Evolutionary conservation across 2,888 invertebrate species (phyloP).

Genomic region (Mythimna pallens): DNA sequence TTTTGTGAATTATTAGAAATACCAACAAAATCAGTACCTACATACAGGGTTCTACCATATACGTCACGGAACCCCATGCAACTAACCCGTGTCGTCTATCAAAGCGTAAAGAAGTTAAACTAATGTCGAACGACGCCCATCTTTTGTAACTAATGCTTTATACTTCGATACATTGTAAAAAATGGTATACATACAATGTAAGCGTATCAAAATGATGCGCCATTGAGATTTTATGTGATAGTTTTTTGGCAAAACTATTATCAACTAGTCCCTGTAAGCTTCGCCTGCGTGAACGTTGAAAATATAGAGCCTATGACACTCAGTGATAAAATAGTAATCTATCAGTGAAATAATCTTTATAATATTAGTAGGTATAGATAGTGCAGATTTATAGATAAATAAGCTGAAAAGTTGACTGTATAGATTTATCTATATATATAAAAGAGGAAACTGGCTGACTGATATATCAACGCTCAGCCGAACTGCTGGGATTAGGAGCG

Average conservation of each 20-base stretch:
- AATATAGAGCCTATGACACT: too few relatives aligned
- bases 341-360: too few relatives aligned
- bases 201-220: conserved; percentile 46
- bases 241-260: not conserved
- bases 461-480: too few relatives aligned
- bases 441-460: too few relatives aligned
- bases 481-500: too few relatives aligned
- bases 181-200: conserved; percentile 46
- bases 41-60: conserved; percentile 11
- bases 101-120: conserved; percentile 90
- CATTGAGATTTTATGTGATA: conserved; percentile 20
- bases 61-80: conserved; percentile 72
- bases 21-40: not conserved
- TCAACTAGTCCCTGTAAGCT: too few relatives aligned
- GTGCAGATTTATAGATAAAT: too few relatives aligned
- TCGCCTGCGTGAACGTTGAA: too few relatives aligned
- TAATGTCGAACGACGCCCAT: conserved; percentile 89
- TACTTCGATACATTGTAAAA: conserved; percentile 32
- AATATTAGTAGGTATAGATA: too few relatives aligned
- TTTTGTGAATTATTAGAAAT: not conserved
- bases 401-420: too few relatives aligned
- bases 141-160: conserved; percentile 88
- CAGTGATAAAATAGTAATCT: too few relatives aligned
- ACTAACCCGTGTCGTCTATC: conserved; percentile 77
- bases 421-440: too few relatives aligned